Evolutionary conservation across 2,113 vertebrate species (phyloP).

Genomic region (Lepus timidus): DNA sequence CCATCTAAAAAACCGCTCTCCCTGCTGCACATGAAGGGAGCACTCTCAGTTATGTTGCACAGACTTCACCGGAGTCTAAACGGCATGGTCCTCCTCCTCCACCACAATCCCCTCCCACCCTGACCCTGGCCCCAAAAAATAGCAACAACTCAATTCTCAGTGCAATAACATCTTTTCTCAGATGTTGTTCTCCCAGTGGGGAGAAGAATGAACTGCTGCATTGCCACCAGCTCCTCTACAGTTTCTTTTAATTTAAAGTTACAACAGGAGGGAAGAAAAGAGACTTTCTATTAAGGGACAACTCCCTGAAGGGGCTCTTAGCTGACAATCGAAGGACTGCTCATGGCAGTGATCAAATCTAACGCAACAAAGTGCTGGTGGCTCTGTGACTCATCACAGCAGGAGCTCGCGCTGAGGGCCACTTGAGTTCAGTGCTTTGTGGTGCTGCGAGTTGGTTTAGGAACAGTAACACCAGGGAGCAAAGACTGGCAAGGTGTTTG

Average conservation of each 20-base stretch:
- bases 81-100: neutral
- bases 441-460: conserved; percentile 82
- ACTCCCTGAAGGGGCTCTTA: conserved; percentile 88
- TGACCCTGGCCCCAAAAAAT: neutral
- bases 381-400: conserved; percentile 87
- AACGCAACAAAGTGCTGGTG: conserved; percentile 86
- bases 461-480: conserved; percentile 83
- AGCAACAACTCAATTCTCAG: conserved; percentile 78
- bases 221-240: conserved; percentile 82
- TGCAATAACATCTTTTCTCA: conserved; percentile 77
- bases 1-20: neutral
- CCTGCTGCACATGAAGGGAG: neutral
- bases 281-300: conserved; percentile 86
- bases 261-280: conserved; percentile 82
- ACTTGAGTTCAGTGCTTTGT: conserved; percentile 87
- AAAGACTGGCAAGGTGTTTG: conserved; percentile 86
- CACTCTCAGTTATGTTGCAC: neutral
- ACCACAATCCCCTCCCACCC: neutral
- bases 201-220: conserved; percentile 84
- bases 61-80: neutral
- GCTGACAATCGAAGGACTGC: conserved; percentile 87
- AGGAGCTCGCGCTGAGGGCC: conserved; percentile 81
- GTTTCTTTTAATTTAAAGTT: conserved; percentile 88
- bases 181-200: conserved; percentile 82
- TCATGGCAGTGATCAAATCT: conserved; percentile 87